Evolutionary conservation across 2,888 invertebrate species (phyloP), one percentile per base, ranked within the genome.

Genomic region (Aspidiotus destructor): DNA sequence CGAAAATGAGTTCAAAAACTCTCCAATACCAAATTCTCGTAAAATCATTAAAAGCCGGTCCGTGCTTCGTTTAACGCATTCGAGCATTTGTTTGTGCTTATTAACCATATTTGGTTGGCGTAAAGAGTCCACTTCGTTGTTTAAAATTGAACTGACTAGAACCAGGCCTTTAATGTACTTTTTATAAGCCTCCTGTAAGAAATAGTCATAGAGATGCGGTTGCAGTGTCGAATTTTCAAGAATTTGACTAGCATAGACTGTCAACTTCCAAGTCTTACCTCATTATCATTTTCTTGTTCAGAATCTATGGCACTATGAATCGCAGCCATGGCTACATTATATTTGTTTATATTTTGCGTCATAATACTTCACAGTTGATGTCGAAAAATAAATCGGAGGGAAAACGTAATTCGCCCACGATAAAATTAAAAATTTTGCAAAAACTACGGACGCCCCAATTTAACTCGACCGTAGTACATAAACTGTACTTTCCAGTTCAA

Each of bases 21-120:
- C 52, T n/a, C 10, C n/a, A n/a, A n/a, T 48, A 48, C 48, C 48
- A 3, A 48, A 13, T 17, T 28, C 40, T 58, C 40, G 28, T 40
- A 58, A 28, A 1, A 58, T 10, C 16, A 28, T 58, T 1, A 67
- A 15, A 48, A 67, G 28, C 17, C 67, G 58, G 15, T 67, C 67
- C 15, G 67, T 67, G 40, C 67, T 67, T 48, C 48, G 42, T 41
- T 44, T 67, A 15, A 60, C 67, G 41, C 58, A 67, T 60, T 67
- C 67, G 48, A 67, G 41, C 52, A 67, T 17, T 28, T 67, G 67
- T 60, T 44, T 67, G 15, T 67, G 67, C 7, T 44, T 44, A 48
- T 67, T 52, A 7, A 60, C 48, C n/a, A 67, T 17, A 28, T 58
- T 16, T 17, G 67, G 60, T 13, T 58, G 28, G 13, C 42, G 17